phyloP scores from a whole-genome alignment of 2,888 invertebrate species.

The Teinopalpus imperialis region DNA sequence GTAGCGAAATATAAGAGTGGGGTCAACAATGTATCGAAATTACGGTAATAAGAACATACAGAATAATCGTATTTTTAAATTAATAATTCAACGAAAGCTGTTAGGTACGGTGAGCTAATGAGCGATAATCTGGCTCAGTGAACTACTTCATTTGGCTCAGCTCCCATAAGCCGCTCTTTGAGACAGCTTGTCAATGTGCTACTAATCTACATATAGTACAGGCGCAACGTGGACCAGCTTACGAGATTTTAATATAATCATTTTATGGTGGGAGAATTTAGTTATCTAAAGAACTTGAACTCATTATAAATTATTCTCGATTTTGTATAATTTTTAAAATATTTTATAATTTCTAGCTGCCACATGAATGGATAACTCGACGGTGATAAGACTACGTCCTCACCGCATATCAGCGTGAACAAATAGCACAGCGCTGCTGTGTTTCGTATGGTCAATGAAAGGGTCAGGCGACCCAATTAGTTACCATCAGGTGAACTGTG shows the following conservation, averaged over 20 bases:
- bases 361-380: too few species aligned
- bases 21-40: too few species aligned
- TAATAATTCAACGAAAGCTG: conserved; percentile 6
- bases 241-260: not conserved
- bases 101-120: conserved; percentile 17
- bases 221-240: conserved; percentile 4
- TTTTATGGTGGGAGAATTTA: not conserved
- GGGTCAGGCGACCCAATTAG: too few species aligned
- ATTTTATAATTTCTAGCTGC: too few species aligned
- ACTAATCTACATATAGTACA: conserved; percentile 12
- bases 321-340: too few species aligned
- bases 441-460: too few species aligned
- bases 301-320: too few species aligned
- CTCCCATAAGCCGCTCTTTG: conserved; percentile 18
- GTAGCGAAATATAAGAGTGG: too few species aligned
- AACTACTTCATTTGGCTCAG: conserved; percentile 24
- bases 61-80: not conserved
- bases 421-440: too few species aligned
- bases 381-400: too few species aligned
- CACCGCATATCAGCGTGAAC: too few species aligned
- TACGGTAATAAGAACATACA: not conserved
- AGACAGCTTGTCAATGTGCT: conserved; percentile 21
- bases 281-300: not conserved
- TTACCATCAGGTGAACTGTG: too few species aligned
- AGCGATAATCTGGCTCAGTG: conserved; percentile 23